Base-by-base conservation (phyloP, 2,113 vertebrate genomes). In the Limnothrissa miodon region DNA sequence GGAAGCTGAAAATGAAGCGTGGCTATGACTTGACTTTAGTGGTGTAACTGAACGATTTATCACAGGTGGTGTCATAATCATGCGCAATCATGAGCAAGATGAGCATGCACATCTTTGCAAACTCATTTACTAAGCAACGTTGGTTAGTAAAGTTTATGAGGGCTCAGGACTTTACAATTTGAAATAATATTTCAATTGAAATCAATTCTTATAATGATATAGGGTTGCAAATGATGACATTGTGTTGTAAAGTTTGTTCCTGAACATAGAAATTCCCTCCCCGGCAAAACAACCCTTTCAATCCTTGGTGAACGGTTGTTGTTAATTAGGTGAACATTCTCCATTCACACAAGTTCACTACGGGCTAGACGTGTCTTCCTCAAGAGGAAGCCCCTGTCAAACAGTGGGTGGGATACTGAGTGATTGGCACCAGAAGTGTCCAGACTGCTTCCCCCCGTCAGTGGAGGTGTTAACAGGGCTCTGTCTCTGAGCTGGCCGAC, bases 331-430 rank as follows among this genome's bases (percentile, higher is more conserved):
- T 80, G 51, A 82, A 82, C 79, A 53, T 36, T 85, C 51, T 62
- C 51, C 74, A 45, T 82, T 88, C 29, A 74, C 29, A 74, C 66
- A 74, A 74, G 66, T 74, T 74, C 84, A 80, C 86, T 78, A 48
- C 83, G 78, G 82, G 56, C 36, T 33, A 82, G 79, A 45, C 66
- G 36, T 83, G 78, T 88, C 83, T 78, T 80, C 83, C 85, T 78
- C 80, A 59, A 79, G 85, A 87, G 87, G 85, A 87, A 88, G 80
- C 42, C 74, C 62, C 85, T 87, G 82, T 84, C 85, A 80, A 70
- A 51, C 62, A 46, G 86, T 59, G 84, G 83, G 83, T 46, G 86
- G 86, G 86, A 88, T 62, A 86, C 66, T 87, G 84, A 88, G 82
- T 88, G 87, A 88, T 85, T 85, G 87, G 79, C 84, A 78, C 81